Base-by-base conservation (phyloP, 2,888 invertebrate species). In the Antheraea assamensis region DNA sequence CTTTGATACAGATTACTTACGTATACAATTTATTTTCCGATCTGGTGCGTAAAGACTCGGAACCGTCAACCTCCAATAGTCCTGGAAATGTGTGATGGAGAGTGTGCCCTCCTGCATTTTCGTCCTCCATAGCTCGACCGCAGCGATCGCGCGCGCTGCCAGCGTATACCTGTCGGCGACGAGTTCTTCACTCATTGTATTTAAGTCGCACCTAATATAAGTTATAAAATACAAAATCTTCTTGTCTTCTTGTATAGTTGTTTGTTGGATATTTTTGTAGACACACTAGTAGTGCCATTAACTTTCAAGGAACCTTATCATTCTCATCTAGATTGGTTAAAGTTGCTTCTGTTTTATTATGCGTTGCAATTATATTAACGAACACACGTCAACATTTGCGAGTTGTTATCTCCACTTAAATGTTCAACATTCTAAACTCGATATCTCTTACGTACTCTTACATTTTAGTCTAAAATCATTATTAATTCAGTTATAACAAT, bases 11-110 rank as follows among this genome's bases (percentile, higher is more conserved):
- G 4, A 68, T 21, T 31, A 70, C 73, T 86, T 72, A 95, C 95
- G 96, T 61, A 97, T 86, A 84, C 96, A 97, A 75, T 96, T 96
- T 81, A 96, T 95, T 84, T 97, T 96, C 21, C 96, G 93, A 81
- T 96, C 95, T n/a, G 96, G 96, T 82, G 96, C 96, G 87, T 97
- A 97, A 80, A 97, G 96, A 87, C 96, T 95, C 30, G 97, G 97
- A 70, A 97, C 97, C 86, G 96, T 96, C 71, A 95, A 92, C 72
- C 96, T 92, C 97, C 97, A 97, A 82, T 97, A 96, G 77, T 96
- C 96, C 81, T 96, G 95, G 82, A 97, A 97, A 85, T 96, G 95
- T 4, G 95, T 88, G 17, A 95, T 92, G 0, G 96, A 91, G n/a
- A 97, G 90, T 35, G 94, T 90, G 49, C 96, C 95, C 75, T 95